Base-by-base conservation (phyloP, 2,113 vertebrate genomes). In the Vanacampus margaritifer region DNA sequence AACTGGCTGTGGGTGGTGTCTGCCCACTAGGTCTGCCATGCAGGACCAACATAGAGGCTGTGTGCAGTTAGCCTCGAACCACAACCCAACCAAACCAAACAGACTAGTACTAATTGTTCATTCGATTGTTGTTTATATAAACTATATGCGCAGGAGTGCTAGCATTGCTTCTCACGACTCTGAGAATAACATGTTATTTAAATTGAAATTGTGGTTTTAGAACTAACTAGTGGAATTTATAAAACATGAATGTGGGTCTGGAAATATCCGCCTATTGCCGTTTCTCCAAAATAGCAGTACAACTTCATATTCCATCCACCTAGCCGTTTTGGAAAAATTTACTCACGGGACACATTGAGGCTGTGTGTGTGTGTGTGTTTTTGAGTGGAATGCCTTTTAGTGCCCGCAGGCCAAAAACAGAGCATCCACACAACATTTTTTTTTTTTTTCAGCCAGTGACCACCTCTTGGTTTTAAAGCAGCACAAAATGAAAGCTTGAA, bases 71-170 rank as follows among this genome's bases (percentile, higher is more conserved):
- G 53, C 67, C 43, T 62, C 72, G 64, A 75, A 39, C 57, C 58
- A 67, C 75, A 72, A 79, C 60, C 71, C 65, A 17, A 79, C 39
- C 68, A 66, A 74, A 79, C 51, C 64, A 74, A 74, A 75, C 68
- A 24, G 60, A 57, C 67, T 16, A 60, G 41, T 57, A 73, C 56
- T 32, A 61, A 32, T 32, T 32, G 28, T 4, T 32, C 28, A 32
- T 32, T 32, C 28, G 2, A 32, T 32, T 32, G 28, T 32, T 32
- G 28, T 32, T 32, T 32, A 32, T 32, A 32, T 32, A 32, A 21
- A 43, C 53, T 28, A 36, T 64, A 67, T 50, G 43, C 50, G 2
- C 9, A 14, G 2, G 16, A 28, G 23, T 54, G 14, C 28, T 14
- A 56, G 12, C 12, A 56, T 28, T 2, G 28, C 10, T 53, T 53